Base-by-base conservation (phyloP, 2,797 vertebrate species). In the Huso huso region DNA sequence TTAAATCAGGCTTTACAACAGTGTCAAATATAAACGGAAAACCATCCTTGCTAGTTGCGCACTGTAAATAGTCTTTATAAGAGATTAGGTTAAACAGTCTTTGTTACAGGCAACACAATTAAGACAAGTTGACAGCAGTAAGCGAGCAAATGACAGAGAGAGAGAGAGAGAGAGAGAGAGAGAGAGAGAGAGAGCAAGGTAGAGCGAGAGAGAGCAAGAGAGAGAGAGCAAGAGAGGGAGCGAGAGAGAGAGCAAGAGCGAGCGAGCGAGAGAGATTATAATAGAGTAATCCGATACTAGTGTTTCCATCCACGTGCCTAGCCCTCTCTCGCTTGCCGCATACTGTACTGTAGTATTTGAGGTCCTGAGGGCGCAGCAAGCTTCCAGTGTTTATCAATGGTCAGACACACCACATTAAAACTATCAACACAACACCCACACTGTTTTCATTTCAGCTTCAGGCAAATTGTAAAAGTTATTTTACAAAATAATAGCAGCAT, bases 251-350 rank as follows among this genome's bases (percentile, higher is more conserved):
- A 18, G 15, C 1, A n/a, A 75, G 81, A 82, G 81, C 85, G n/a
- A n/a, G n/a, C 90, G 86, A 87, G 87, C n/a, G 23, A 78, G 86
- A 78, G 86, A 93, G 90, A 89, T 91, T 93, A 91, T 89, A 92
- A 92, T 92, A 87, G 91, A 92, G 95, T 94, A 97, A 97, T 88
- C 83, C 72, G 93, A 96, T 90, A 91, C 90, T 87, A 85, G 87
- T 87, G 87, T 93, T 92, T 90, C 92, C 91, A 87, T 92, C 89
- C 88, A 82, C 87, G 85, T 81, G 87, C 87, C 86, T 82, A 79
- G 71, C 72, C 67, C 72, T 72, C 81, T 37, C 83, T 79, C 87
- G 85, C 87, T 87, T 86, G 86, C 85, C 81, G 89, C 83, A 37
- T 79, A 85, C 82, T 61, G 85, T 88, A 75, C 84, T 73, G 78